Conservation (phyloP, 2,888 invertebrate genomes). For the Pandemis heparana region DNA sequence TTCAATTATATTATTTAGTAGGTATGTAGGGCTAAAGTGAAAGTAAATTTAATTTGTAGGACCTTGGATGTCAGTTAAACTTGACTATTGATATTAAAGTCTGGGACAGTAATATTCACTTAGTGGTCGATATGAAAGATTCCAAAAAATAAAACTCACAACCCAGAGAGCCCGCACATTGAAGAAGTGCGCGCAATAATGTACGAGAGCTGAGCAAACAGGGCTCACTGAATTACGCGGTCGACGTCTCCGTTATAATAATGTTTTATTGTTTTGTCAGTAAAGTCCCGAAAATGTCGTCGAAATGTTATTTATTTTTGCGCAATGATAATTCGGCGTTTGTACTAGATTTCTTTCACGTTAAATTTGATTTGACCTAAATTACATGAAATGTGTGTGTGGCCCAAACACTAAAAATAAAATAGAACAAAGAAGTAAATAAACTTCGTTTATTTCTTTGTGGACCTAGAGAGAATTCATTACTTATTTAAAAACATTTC, state of each 20-base stretch:
- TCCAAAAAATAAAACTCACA: conserved; percentile 31
- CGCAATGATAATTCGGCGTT: not conserved
- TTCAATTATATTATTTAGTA: no score
- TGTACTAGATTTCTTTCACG: not conserved
- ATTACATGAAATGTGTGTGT: not conserved
- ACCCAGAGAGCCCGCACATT: conserved; percentile 28
- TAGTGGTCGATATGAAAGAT: conserved; percentile 28
- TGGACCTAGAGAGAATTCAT: no score
- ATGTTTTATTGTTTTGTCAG: conserved; percentile 25
- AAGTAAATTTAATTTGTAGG: no score
- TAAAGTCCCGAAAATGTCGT: not conserved
- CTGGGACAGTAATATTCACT: conserved; percentile 13
- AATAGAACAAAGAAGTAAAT: no score
- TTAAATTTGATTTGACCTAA: not conserved
- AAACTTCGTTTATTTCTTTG: no score
- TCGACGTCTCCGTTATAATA: conserved; percentile 28
- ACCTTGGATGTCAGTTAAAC: no score
- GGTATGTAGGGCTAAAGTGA: no score
- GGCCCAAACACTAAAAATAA: no score
- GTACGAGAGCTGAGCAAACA: conserved; percentile 44
- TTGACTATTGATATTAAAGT: not conserved
- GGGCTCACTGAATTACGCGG: conserved; percentile 37
- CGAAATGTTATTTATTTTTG: not conserved
- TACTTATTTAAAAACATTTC: no score
- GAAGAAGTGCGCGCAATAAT: conserved; percentile 43